Conservation (phyloP, 2,113 vertebrate species). For the Eulacestoma nigropectus region DNA sequence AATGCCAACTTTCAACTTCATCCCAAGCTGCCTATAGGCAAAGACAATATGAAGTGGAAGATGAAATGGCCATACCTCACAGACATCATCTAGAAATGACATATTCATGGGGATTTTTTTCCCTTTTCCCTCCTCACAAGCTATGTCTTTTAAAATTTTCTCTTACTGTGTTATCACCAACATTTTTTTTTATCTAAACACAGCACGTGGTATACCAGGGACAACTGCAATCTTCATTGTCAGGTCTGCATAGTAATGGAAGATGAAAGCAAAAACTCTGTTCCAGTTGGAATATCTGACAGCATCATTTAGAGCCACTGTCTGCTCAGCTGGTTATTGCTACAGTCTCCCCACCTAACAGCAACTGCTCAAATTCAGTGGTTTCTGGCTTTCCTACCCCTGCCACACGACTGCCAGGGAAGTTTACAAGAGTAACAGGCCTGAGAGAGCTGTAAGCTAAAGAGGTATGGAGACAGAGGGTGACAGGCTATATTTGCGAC, state of each 20-base stretch:
- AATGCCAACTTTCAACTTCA: background rate
- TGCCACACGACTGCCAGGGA: background rate
- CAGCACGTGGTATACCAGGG: background rate
- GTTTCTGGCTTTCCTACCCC: background rate
- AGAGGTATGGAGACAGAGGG: background rate
- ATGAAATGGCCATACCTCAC: background rate
- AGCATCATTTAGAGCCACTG: background rate
- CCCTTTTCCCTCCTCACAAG: background rate
- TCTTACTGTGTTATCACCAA: background rate
- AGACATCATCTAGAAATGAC: background rate
- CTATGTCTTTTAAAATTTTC: background rate
- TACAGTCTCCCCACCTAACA: background rate
- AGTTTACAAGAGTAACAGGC: background rate
- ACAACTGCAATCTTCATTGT: background rate
- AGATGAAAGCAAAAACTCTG: background rate
- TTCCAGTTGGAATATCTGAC: background rate
- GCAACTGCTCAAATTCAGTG: background rate
- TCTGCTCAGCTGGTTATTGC: background rate
- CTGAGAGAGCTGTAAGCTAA: background rate
- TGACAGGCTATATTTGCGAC: background rate
- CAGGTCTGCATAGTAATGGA: background rate
- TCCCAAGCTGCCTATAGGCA: background rate
- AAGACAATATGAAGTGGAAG: background rate
- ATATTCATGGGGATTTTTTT: background rate
- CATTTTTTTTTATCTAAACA: background rate